Base-by-base conservation (phyloP, 2,113 vertebrate genomes). In the Calidris pygmaea region DNA sequence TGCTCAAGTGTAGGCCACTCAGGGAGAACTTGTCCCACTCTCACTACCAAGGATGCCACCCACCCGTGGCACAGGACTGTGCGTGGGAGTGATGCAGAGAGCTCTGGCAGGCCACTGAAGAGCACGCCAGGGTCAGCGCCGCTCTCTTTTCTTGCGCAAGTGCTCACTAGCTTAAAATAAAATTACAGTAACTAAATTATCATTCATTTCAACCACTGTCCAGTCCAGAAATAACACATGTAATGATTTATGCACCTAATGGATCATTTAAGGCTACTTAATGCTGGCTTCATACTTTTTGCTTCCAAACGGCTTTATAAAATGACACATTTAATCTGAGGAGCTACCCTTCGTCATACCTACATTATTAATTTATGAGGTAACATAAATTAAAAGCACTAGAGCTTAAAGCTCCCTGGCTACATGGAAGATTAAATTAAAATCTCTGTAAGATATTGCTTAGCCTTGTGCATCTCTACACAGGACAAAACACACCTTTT, bases 331-430 rank as follows among this genome's bases (percentile, higher is more conserved):
- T 96, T 89, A 37, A 35, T 94, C 87, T 94, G 96, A 93, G 96
- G 93, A 96, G 85, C 75, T 92, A 56, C 80, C 73, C 73, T 97
- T 80, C 4, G 6, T 96, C 88, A 29, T 90, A 62, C 66, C 66
- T 94, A 66, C 35, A 50, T 98, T 97, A 97, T 97, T 97, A 92
- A 97, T 97, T 97, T 95, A 95, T 89, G 87, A 84, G 73, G 63
- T 88, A 95, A 92, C 66, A 39, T 87, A 96, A 98, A 98, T 97
- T 91, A 97, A 98, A 97, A 96, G 94, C 85, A 50, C 83, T 73
- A 82, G 83, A 89, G 56, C 39, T 91, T 85, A 87, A 86, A 96
- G 87, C 47, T 96, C 90, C 73, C 89, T 94, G 66, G 72, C 93
- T 96, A 71, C 55, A 66, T 43, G 48, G 85, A 94, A 77, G 81